These are phyloP conservation scores for Anomalospiza imberbis DNA, from an alignment of 2,797 vertebrate genomes.

Conservation along the genomic window DNA sequence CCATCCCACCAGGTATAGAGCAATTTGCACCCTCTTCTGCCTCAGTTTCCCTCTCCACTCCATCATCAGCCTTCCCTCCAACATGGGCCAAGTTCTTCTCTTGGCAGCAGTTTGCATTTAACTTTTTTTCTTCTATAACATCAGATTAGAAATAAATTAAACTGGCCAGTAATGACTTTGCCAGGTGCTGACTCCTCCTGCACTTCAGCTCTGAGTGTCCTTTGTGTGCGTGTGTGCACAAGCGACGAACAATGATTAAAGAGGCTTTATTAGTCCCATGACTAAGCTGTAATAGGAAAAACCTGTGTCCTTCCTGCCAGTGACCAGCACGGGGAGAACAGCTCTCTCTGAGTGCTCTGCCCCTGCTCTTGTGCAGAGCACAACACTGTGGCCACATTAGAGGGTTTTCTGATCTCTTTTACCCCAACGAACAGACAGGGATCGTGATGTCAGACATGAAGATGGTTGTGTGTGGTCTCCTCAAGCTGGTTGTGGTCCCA, in stretches of 20 bases:
- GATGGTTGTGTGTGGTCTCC: background rate
- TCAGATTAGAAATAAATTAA: conserved; percentile 18
- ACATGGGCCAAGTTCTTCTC: background rate
- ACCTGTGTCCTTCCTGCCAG: conserved; percentile 13
- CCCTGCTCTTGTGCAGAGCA: background rate
- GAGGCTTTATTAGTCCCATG: conserved; percentile 40
- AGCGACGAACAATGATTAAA: background rate
- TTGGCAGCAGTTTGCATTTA: background rate
- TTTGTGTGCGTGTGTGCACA: background rate
- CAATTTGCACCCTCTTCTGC: background rate
- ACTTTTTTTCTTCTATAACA: background rate
- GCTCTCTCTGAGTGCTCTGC: background rate
- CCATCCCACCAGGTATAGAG: rapidly evolving
- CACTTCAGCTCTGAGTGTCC: background rate
- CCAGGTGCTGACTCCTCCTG: conserved; percentile 23
- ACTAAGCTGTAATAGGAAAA: conserved; percentile 17
- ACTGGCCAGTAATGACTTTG: background rate
- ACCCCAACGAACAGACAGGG: background rate
- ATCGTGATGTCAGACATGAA: rapidly evolving
- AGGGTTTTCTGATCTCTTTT: background rate
- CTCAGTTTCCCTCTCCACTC: background rate
- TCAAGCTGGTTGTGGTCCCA: background rate
- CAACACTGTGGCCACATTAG: background rate
- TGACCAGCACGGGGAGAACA: background rate
- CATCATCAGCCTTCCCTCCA: background rate